A percentile compares a stretch with the other conserved stretches of the same genome.
These are phyloP conservation scores for Laupala kohalensis DNA, from an alignment of 1,140 invertebrate species.

Conservation along the genomic window DNA sequence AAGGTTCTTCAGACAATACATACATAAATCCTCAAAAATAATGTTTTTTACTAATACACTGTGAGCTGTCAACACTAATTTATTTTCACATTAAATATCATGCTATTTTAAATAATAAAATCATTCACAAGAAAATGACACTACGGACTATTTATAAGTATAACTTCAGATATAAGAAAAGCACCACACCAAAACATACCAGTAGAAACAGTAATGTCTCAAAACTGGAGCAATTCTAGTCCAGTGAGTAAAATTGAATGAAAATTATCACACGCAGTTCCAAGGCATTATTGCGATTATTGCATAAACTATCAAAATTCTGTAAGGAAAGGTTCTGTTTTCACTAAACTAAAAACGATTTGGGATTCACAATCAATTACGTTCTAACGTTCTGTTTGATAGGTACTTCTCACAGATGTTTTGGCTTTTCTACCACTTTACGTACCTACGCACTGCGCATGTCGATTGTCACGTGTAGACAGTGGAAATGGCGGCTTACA, in stretches of 20 bases:
- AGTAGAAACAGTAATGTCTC: not conserved
- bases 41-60: not conserved
- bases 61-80: not conserved
- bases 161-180: not conserved
- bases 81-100: too few species aligned
- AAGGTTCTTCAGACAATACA: not conserved
- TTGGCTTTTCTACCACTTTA: not conserved
- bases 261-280: not conserved
- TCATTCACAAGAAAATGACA: too few species aligned
- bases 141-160: too few species aligned
- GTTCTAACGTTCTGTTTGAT: not conserved
- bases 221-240: not conserved
- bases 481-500: slow-evolving; percentile 16
- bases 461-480: not conserved
- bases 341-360: not conserved
- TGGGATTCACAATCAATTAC: not conserved
- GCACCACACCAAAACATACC: not conserved
- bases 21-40: not conserved
- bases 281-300: not conserved
- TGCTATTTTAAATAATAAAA: not conserved
- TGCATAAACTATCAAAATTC: not conserved
- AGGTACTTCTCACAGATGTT: not conserved
- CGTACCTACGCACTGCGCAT: not conserved
- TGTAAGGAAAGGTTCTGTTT: not conserved
- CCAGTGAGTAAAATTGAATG: too few species aligned